Conservation (phyloP, 2,888 invertebrate genomes). For the Cepaea hortensis region DNA sequence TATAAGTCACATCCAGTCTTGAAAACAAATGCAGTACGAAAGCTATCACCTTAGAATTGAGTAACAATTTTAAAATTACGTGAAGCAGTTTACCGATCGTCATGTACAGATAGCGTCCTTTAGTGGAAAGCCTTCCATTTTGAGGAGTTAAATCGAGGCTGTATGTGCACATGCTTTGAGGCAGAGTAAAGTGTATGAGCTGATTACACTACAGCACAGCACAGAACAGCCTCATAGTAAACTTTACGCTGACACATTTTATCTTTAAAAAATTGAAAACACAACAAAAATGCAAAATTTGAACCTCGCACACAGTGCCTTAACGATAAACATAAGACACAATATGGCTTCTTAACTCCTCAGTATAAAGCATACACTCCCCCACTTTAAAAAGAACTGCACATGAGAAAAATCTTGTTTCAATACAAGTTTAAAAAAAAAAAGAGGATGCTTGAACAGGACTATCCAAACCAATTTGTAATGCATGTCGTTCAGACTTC, state of each 20-base stretch:
- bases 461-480: conserved; percentile 45
- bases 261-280: background rate
- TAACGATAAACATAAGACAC: background rate
- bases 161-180: conserved; percentile 1
- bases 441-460: conserved; percentile 18
- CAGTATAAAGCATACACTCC: background rate
- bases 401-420: background rate
- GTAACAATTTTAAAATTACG: background rate
- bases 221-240: conserved; percentile 38
- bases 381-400: background rate
- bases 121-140: background rate
- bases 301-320: background rate
- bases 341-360: background rate
- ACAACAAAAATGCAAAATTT: background rate
- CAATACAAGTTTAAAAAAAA: conserved; percentile 8
- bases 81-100: background rate
- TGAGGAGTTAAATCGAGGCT: conserved; percentile 31
- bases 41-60: background rate
- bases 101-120: no score
- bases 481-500: conserved; percentile 43
- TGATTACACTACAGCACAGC: conserved; percentile 39
- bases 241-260: conserved; percentile 40
- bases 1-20: background rate
- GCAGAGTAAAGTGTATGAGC: conserved; percentile 17
- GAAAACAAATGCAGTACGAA: background rate